Conservation (phyloP, 1,140 invertebrate species). For the Bradysia coprophila region DNA sequence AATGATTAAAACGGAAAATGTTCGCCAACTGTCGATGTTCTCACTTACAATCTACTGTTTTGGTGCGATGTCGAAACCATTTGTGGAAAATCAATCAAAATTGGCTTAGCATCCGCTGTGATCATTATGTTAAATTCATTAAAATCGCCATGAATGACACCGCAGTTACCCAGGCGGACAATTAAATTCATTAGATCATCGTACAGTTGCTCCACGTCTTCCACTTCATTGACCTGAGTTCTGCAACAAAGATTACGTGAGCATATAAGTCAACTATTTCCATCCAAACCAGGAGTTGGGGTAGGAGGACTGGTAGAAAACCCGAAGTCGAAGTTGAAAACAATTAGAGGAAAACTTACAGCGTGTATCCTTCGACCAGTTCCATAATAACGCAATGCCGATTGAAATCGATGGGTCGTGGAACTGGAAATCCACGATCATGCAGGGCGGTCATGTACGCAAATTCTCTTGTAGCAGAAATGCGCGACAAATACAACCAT, state of each 20-base stretch:
- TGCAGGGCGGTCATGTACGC: slow-evolving; percentile 93
- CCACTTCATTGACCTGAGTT: slow-evolving; percentile 62
- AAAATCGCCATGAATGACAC: slow-evolving; percentile 97
- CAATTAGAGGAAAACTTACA: slow-evolving; percentile 29
- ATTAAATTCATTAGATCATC: slow-evolving; percentile 93
- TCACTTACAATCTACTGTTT: slow-evolving; percentile 72
- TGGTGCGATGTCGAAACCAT: slow-evolving; percentile 90
- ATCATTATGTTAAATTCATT: slow-evolving; percentile 99
- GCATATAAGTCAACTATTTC: too few relatives aligned
- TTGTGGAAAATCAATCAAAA: slow-evolving; percentile 98
- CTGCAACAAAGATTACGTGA: slow-evolving; percentile 24
- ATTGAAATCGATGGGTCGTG: slow-evolving; percentile 87
- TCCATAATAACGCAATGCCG: slow-evolving; percentile 97
- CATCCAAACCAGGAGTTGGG: too few relatives aligned
- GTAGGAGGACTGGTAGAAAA: too few relatives aligned
- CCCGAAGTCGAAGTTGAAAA: neutral
- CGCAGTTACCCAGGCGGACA: slow-evolving; percentile 74
- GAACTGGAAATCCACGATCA: slow-evolving; percentile 83
- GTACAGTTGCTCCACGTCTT: slow-evolving; percentile 65
- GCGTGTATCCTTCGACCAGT: slow-evolving; percentile 55
- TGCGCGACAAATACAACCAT: slow-evolving; percentile 94
- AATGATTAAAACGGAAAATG: neutral
- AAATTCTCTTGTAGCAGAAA: slow-evolving; percentile 96
- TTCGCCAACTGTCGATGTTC: neutral
- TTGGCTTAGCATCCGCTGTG: slow-evolving; percentile 55